Conservation (phyloP, 2,888 invertebrate species). For the Drosophila tripunctata region DNA sequence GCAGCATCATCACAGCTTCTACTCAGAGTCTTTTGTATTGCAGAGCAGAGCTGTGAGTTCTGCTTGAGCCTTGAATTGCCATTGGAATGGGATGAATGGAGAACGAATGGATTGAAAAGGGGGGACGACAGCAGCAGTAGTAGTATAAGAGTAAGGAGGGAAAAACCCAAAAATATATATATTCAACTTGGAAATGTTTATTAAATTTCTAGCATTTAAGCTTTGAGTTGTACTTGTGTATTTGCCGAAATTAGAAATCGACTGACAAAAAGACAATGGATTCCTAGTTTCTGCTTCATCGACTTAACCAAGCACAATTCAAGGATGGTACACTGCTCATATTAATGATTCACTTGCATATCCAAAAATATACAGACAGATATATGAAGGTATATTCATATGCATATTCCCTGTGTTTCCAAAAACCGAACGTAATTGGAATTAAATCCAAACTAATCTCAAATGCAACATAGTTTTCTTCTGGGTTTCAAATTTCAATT, state of each 20-base stretch:
- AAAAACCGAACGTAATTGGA: no score
- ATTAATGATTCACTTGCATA: constrained; percentile 53
- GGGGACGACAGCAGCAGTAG: not conserved
- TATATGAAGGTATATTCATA: not conserved
- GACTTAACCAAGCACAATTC: constrained; percentile 23
- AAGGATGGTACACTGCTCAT: constrained; percentile 24
- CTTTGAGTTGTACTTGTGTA: constrained; percentile 57
- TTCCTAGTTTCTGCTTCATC: constrained; percentile 18
- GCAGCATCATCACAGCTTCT: constrained; percentile 34
- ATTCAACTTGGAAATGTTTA: constrained; percentile 75
- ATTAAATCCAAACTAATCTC: constrained; percentile 19
- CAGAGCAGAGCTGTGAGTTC: constrained; percentile 34
- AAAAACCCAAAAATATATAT: constrained; percentile 51
- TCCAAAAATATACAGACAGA: constrained; percentile 5
- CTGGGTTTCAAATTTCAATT: no score
- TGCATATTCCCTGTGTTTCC: no score
- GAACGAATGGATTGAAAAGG: constrained; percentile 5
- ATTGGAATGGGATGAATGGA: constrained; percentile 19
- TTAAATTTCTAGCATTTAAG: constrained; percentile 79
- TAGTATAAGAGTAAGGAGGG: constrained; percentile 16
- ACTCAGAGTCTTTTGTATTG: constrained; percentile 52
- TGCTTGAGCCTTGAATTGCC: constrained; percentile 43
- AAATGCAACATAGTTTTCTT: not conserved
- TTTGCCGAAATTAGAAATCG: constrained; percentile 57
- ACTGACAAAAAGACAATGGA: constrained; percentile 48